These are phyloP conservation scores for Heterotilapia buettikoferi DNA, from an alignment of 2,113 vertebrate species.

Conservation along the genomic window DNA sequence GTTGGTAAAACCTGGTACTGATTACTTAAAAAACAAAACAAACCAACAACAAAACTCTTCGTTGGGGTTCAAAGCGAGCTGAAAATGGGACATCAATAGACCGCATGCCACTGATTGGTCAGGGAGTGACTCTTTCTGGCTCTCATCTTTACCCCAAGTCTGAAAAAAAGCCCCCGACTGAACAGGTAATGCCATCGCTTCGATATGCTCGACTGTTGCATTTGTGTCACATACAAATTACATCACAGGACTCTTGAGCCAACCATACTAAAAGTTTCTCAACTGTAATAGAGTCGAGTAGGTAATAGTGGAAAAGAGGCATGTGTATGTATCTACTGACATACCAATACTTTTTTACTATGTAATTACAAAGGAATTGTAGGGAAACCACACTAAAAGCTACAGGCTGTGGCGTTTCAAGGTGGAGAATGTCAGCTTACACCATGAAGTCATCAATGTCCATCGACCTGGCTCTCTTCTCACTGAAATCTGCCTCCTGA, in stretches of 20 bases:
- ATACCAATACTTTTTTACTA: background rate
- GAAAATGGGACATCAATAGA: background rate
- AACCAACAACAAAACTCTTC: background rate
- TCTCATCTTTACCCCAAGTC: background rate
- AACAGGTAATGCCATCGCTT: background rate
- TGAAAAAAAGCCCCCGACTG: background rate
- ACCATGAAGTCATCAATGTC: conserved; percentile 97
- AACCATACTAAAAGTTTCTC: background rate
- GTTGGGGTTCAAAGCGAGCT: background rate
- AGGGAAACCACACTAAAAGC: background rate
- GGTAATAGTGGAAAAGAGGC: background rate
- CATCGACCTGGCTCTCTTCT: conserved; percentile 91
- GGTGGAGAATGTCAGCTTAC: conserved; percentile 62
- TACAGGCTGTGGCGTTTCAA: background rate
- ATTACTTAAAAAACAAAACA: background rate
- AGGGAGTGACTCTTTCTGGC: background rate
- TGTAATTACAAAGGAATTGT: background rate
- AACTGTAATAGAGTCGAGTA: background rate
- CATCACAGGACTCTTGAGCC: background rate
- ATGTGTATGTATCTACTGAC: background rate
- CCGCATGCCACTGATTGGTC: background rate
- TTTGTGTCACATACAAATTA: background rate
- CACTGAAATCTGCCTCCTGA: conserved; percentile 79
- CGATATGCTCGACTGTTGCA: background rate
- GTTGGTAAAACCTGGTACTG: fast-evolving